Conservation (phyloP, 2,113 vertebrate species). For the Arenaria interpres region DNA sequence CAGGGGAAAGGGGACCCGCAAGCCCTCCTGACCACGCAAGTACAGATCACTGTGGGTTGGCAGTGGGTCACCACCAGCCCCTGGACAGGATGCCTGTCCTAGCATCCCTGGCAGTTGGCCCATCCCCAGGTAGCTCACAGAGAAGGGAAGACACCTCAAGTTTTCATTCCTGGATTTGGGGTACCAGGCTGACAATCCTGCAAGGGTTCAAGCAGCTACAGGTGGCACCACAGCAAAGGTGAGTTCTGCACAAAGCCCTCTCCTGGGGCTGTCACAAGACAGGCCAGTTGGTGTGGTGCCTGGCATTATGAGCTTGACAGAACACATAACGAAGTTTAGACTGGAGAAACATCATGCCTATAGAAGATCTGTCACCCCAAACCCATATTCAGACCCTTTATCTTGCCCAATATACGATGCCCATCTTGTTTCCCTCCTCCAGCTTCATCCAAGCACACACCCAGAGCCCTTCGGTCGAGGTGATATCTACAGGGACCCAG, state of each 20-base stretch:
- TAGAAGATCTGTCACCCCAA: background rate
- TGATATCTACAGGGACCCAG: background rate
- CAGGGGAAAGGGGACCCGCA: rapidly evolving
- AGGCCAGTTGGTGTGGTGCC: background rate
- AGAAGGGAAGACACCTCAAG: background rate
- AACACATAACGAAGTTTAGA: background rate
- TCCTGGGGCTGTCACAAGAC: background rate
- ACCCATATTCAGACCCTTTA: background rate
- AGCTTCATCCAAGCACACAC: background rate
- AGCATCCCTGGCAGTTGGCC: background rate
- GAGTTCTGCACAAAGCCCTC: background rate
- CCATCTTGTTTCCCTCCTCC: background rate
- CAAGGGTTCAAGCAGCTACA: background rate
- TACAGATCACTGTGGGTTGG: rapidly evolving
- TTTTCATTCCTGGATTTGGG: background rate
- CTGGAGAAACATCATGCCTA: background rate
- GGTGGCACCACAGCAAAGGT: background rate
- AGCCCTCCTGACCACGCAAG: rapidly evolving
- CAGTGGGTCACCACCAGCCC: background rate
- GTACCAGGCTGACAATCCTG: background rate
- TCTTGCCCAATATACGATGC: background rate
- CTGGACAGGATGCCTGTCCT: background rate
- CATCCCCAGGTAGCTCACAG: background rate
- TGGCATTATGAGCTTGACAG: background rate
- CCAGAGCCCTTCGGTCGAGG: background rate